These are phyloP conservation scores for Aphodius sticticus DNA, from an alignment of 2,888 invertebrate genomes.

Conservation along the genomic window DNA sequence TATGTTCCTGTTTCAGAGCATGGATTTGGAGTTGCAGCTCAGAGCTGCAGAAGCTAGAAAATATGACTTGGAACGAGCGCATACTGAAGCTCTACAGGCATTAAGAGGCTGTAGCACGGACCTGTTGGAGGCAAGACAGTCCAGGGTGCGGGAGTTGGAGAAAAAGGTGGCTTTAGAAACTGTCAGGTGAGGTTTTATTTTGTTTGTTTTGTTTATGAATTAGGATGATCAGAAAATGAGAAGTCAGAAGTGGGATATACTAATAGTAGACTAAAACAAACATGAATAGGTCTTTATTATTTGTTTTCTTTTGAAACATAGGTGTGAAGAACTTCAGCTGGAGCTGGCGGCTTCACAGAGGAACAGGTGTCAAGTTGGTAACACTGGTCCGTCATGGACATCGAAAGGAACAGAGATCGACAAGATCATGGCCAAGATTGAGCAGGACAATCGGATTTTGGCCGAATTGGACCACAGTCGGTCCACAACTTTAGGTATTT, in stretches of 20 bases:
- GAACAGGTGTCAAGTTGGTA: conserved; percentile 57
- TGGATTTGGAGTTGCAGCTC: conserved; percentile 76
- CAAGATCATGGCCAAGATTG: conserved; percentile 94
- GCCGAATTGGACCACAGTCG: conserved; percentile 89
- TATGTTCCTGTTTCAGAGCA: conserved; percentile 45
- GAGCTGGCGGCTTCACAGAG: conserved; percentile 73
- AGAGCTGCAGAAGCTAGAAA: conserved; percentile 81
- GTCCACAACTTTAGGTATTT: conserved; percentile 71
- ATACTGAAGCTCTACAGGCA: conserved; percentile 75
- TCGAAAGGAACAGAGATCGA: conserved; percentile 79
- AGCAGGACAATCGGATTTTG: conserved; percentile 87
- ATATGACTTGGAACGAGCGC: conserved; percentile 79
- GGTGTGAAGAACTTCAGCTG: conserved; percentile 88
- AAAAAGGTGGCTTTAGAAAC: conserved; percentile 77
- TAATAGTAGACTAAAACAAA: neutral
- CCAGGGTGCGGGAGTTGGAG: conserved; percentile 87
- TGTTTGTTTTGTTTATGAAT: conserved; percentile 9
- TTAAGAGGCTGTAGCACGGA: conserved; percentile 67
- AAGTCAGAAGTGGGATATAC: neutral
- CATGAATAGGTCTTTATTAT: neutral
- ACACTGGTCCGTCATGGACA: conserved; percentile 55
- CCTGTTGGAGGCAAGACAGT: conserved; percentile 76
- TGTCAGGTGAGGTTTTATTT: conserved; percentile 51
- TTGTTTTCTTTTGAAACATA: conserved; percentile 32
- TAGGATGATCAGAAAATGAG: neutral